Percentiles rank a stretch among this genome's conserved stretches.
Conservation (phyloP, 1,140 invertebrate species). For the Pseudomyrmex sp. region DNA sequence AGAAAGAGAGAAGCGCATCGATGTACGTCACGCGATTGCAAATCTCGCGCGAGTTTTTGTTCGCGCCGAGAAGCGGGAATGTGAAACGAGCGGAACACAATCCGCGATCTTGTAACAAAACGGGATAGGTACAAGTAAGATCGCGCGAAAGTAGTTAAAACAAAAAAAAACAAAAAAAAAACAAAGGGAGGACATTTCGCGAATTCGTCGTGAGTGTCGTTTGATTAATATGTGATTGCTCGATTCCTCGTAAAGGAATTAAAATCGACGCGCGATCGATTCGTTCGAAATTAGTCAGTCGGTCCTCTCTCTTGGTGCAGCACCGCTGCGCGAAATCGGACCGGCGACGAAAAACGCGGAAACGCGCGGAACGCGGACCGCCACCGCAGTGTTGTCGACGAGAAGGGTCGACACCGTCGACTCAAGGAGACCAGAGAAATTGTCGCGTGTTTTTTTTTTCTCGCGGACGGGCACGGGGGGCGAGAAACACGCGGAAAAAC, state of each 20-base stretch:
- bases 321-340: slow-evolving; percentile 46
- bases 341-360: slow-evolving; percentile 62
- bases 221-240: not conserved
- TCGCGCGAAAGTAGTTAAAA: not conserved
- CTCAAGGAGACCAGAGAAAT: slow-evolving; percentile 69
- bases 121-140: not conserved
- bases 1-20: not conserved
- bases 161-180: no score
- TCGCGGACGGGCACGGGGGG: slow-evolving; percentile 60
- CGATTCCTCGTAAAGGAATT: no score
- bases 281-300: slow-evolving; percentile 24
- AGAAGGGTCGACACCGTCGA: slow-evolving; percentile 73
- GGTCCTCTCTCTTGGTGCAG: not conserved
- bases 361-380: slow-evolving; percentile 77
- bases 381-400: slow-evolving; percentile 77
- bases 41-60: slow-evolving; percentile 58
- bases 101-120: slow-evolving; percentile 18
- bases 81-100: slow-evolving; percentile 18
- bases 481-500: slow-evolving; percentile 73
- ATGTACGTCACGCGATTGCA: not conserved
- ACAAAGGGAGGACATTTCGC: not conserved
- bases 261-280: no score
- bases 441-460: slow-evolving; percentile 73
- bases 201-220: not conserved
- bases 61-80: slow-evolving; percentile 27